Base-by-base conservation (phyloP, 2,888 invertebrate genomes). In the Agriopis aurantiaria region DNA sequence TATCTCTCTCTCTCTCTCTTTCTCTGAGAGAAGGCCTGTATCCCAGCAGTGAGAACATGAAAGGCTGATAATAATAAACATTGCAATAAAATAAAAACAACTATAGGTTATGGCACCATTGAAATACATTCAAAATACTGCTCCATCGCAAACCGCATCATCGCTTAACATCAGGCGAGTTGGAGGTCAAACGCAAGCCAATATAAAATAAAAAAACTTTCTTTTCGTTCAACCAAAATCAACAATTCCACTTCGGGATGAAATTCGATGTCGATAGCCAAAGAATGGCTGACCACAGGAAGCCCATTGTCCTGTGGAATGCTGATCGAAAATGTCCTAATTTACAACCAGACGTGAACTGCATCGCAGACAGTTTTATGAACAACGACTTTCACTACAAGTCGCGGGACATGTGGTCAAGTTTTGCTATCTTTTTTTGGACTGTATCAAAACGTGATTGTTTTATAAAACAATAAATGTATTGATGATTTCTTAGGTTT, bases 321-420 rank as follows among this genome's bases (percentile, higher is more conserved):
- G 81, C 66, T 67, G 69, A 73, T 77, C 68, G 66, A 72, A 80
- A 80, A 84, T 82, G 78, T 82, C 78, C 84, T 82, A 80, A 83
- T 82, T 82, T 72, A 79, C 72, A 80, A 79, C 75, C 78, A 78
- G 73, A 77, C 78, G 73, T 72, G 76, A 74, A 71, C 68, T 65
- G 85, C 79, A 85, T 84, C 74, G 51, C 76, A 78, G 75, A 72
- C 68, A 74, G 76, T 82, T 85, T 83, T 85, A 80, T 84, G 78
- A 80, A 80, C 77, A 73, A 72, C 71, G 73, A 85, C 85, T 85
- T 85, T 85, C 85, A 84, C 85, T 84, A 69, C 71, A 76, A 74
- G 69, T 68, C 66, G 68, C 75, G 71, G 33, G 65, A 75, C 73
- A 77, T 72, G 76, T 80, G 80, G 80, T 81, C 79, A 73, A 78